Conservation (phyloP, 1,140 invertebrate genomes). For the Gyrodactylus salaris region DNA sequence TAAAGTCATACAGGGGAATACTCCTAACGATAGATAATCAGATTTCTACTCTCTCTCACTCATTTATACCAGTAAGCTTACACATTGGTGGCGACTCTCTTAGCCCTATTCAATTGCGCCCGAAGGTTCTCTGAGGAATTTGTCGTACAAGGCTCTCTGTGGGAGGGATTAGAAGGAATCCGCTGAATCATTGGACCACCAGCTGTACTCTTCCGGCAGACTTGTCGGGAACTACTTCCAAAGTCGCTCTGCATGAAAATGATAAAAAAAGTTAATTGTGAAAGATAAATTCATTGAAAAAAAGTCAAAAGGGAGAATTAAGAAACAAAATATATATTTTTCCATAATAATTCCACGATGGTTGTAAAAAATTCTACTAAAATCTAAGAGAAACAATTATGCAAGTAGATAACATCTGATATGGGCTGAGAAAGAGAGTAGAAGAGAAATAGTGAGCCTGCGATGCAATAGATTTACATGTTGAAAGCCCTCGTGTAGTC, state of each 20-base stretch:
- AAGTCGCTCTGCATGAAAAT: not conserved
- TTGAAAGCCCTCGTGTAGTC: conserved; percentile 92
- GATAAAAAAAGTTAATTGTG: not conserved
- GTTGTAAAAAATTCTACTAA: too few relatives aligned
- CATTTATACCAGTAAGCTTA: not conserved
- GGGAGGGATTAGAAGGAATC: not conserved
- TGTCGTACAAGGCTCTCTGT: not conserved
- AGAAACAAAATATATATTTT: not conserved
- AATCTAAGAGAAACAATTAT: not conserved
- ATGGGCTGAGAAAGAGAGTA: too few relatives aligned
- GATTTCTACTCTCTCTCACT: not conserved
- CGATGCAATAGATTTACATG: conserved; percentile 25
- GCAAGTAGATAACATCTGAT: not conserved
- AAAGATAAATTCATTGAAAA: not conserved
- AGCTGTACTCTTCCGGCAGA: not conserved
- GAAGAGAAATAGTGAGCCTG: too few relatives aligned
- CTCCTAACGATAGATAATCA: too few relatives aligned
- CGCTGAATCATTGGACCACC: not conserved
- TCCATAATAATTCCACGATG: too few relatives aligned
- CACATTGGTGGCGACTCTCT: not conserved
- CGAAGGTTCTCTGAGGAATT: not conserved
- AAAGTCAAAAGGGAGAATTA: not conserved
- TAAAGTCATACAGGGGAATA: not conserved
- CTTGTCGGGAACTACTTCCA: not conserved
- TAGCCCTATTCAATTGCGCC: not conserved